Percentiles rank a stretch among this genome's conserved stretches.
Conservation (phyloP, 2,888 invertebrate species). For the Germaria angustata region DNA sequence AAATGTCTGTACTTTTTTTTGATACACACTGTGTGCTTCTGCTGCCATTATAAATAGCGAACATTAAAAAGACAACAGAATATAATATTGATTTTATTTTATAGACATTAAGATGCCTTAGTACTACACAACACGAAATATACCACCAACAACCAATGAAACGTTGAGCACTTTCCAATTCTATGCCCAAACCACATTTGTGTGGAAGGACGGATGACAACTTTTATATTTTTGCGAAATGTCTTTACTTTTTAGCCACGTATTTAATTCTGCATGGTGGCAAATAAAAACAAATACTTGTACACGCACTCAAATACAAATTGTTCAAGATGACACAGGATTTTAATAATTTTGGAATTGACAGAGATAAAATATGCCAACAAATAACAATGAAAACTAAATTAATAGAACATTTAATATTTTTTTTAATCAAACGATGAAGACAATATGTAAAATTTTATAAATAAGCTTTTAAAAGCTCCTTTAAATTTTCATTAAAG, state of each 20-base stretch:
- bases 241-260: slow-evolving; percentile 31
- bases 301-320: neutral
- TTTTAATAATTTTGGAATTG: slow-evolving; percentile 27
- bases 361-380: slow-evolving; percentile 28
- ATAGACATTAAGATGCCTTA: slow-evolving; percentile 45
- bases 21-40: slow-evolving; percentile 16
- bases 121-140: neutral
- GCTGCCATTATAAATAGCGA: neutral
- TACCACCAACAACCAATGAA: neutral
- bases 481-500: too few relatives aligned
- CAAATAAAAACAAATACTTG: neutral
- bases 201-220: neutral
- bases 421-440: neutral
- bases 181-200: neutral
- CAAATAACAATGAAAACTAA: slow-evolving; percentile 24
- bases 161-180: neutral
- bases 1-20: neutral
- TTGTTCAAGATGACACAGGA: neutral
- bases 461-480: neutral
- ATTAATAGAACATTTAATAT: slow-evolving; percentile 29
- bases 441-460: neutral
- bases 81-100: slow-evolving; percentile 62
- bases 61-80: slow-evolving; percentile 8
- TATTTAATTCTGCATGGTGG: slow-evolving; percentile 21
- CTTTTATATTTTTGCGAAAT: neutral